These are phyloP conservation scores for Carterocephalus palaemon DNA, from an alignment of 2,888 invertebrate genomes.

Conservation along the genomic window DNA sequence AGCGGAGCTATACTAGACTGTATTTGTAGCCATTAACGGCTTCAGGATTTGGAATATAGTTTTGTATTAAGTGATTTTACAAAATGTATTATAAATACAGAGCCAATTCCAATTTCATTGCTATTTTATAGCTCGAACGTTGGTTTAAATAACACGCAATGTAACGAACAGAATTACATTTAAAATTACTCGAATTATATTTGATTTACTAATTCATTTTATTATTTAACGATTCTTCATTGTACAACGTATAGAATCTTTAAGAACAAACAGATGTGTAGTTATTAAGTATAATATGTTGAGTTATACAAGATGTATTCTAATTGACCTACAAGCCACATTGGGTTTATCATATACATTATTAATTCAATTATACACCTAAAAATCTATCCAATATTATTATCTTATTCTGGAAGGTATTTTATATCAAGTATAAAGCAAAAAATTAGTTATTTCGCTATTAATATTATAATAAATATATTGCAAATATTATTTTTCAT, in stretches of 20 bases:
- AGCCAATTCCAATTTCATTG: no score
- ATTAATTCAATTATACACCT: slow-evolving; percentile 22
- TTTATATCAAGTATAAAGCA: slow-evolving; percentile 27
- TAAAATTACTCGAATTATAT: no score
- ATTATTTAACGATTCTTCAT: slow-evolving; percentile 4
- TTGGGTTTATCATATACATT: slow-evolving; percentile 40
- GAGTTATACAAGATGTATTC: slow-evolving; percentile 31
- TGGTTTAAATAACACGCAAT: slow-evolving; percentile 7
- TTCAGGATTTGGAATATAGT: no score
- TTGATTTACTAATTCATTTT: slow-evolving; percentile 5
- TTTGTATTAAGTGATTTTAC: no score
- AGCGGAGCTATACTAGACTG: slow-evolving; percentile 14
- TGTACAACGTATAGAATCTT: slow-evolving; percentile 3
- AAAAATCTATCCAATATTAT: slow-evolving; percentile 42
- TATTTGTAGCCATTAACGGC: slow-evolving; percentile 12
- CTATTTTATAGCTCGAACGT: slow-evolving; percentile 16
- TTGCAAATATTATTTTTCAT: slow-evolving; percentile 41
- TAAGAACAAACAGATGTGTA: slow-evolving; percentile 6
- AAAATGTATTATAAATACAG: no score
- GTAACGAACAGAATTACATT: slow-evolving; percentile 3
- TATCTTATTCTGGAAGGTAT: slow-evolving; percentile 64
- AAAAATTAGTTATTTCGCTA: slow-evolving; percentile 23
- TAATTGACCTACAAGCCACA: slow-evolving; percentile 75
- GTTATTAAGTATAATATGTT: slow-evolving; percentile 21
- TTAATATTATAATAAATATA: slow-evolving; percentile 41